Evolutionary conservation across 2,888 invertebrate genomes (phyloP).

Genomic region (Frankliniella fusca): DNA sequence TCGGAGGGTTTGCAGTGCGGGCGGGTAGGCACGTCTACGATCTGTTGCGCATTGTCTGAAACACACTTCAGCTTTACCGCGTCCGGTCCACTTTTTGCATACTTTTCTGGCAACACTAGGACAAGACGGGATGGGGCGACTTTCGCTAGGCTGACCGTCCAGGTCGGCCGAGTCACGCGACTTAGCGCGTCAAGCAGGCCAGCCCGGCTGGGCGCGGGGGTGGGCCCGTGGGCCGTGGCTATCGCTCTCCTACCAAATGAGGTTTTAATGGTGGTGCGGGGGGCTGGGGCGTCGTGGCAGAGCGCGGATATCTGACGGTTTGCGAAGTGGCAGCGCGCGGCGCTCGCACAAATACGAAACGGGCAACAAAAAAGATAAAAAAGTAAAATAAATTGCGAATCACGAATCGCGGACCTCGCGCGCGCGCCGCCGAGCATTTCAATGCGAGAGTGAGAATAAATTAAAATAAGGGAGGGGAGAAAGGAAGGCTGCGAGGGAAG

Average conservation of each 20-base stretch:
- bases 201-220: too few relatives aligned
- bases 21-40: too few relatives aligned
- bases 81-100: too few relatives aligned
- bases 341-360: not conserved
- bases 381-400: too few relatives aligned
- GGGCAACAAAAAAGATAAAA: too few relatives aligned
- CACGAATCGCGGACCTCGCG: too few relatives aligned
- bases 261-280: not conserved
- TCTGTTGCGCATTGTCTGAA: too few relatives aligned
- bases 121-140: too few relatives aligned
- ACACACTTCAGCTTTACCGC: too few relatives aligned
- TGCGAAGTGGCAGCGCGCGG: not conserved
- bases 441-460: not conserved
- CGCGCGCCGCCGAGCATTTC: not conserved
- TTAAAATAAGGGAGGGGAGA: not conserved
- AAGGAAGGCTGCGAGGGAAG: not conserved
- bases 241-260: slow-evolving; percentile 11
- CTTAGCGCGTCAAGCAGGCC: not conserved
- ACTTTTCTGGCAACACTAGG: too few relatives aligned
- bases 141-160: too few relatives aligned
- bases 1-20: too few relatives aligned
- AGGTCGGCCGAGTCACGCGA: slow-evolving; percentile 9
- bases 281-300: not conserved
- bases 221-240: not conserved
- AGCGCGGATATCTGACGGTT: not conserved